Evolutionary conservation across 2,797 vertebrate genomes (phyloP), one percentile per base, ranked within the genome.

Genomic region (Orientallactaga sibirica): DNA sequence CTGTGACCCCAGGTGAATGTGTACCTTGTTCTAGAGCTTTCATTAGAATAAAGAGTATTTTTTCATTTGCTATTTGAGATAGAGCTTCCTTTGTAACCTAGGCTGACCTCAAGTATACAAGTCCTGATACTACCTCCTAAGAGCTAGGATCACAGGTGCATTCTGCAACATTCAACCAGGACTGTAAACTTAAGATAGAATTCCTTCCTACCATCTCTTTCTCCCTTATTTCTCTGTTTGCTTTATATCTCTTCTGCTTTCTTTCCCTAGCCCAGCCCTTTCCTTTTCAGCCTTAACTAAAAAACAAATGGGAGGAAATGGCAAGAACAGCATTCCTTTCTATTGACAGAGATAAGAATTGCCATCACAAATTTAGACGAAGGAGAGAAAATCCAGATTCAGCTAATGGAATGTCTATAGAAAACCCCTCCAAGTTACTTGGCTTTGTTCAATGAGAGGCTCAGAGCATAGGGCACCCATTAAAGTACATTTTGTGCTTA

Each of bases 171-270:
- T 15, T 16, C n/a, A 71, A n/a, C 24, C n/a, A 85, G 22, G 66
- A 66, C 61, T 48, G 52, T 82, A 89, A 66, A 41, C 37, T 29
- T 66, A 90, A 62, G 55, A 37, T 10, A 77, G 37, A 76, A 67
- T 66, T 68, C 19, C 19, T 76, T 89, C 55, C 37, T 29, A 77
- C 18, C 18, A 14, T 12, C 5, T 55, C 24, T 88, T 27, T 89
- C 16, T 18, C 16, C 12, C 5, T 55, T 27, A 15, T 66, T 3
- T 55, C 0, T 88, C 0, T 4, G 3, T 75, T 20, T 86, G 74
- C 86, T 83, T 88, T n/a, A 37, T 86, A 5, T 82, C 67, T 94
- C 68, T 70, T 88, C 58, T 81, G 8, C 86, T 96, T 88, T 18
- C 61, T 86, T 9, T 82, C 71, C 64, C 80, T 6, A 66, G 1